Evolutionary conservation across 1,140 invertebrate genomes (phyloP).

Genomic region (Macrotrachela quadricornifera): DNA sequence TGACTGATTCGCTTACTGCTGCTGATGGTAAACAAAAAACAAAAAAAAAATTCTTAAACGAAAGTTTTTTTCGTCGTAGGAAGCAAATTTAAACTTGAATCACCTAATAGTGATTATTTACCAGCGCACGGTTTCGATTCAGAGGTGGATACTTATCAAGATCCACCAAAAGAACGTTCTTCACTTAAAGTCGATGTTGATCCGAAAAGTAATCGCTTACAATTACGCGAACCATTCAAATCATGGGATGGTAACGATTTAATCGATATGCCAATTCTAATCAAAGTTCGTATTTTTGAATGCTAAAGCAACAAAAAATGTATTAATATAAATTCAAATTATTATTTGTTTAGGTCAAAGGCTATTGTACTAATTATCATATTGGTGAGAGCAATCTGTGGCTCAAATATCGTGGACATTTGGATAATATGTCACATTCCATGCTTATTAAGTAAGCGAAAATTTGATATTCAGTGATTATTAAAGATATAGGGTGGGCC

Average conservation of each 20-base stretch:
- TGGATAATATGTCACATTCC: constrained; percentile 99
- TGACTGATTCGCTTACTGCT: constrained; percentile 53
- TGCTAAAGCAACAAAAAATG: too few species aligned
- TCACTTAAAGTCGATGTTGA: constrained; percentile 51
- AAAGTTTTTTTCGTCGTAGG: too few species aligned
- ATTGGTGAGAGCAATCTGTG: constrained; percentile 95
- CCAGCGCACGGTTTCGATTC: constrained; percentile 84
- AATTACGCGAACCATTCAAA: constrained; percentile 73
- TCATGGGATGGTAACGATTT: constrained; percentile 91
- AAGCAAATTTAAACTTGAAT: too few species aligned
- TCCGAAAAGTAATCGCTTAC: constrained; percentile 68
- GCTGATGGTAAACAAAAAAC: constrained; percentile 34
- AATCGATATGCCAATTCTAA: constrained; percentile 64
- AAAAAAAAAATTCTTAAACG: too few species aligned
- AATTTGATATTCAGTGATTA: too few species aligned
- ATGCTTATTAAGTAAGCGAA: too few species aligned
- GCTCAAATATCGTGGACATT: constrained; percentile 92
- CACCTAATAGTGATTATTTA: constrained; percentile 75
- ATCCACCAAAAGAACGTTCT: constrained; percentile 46
- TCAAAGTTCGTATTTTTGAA: too few species aligned
- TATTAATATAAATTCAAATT: too few species aligned
- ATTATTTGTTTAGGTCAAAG: too few species aligned
- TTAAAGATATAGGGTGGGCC: too few species aligned
- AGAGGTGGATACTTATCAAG: constrained; percentile 80
- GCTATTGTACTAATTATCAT: constrained; percentile 94